phyloP scores from a whole-genome alignment of 2,888 invertebrate genomes.

The Drosophila anomalata region DNA sequence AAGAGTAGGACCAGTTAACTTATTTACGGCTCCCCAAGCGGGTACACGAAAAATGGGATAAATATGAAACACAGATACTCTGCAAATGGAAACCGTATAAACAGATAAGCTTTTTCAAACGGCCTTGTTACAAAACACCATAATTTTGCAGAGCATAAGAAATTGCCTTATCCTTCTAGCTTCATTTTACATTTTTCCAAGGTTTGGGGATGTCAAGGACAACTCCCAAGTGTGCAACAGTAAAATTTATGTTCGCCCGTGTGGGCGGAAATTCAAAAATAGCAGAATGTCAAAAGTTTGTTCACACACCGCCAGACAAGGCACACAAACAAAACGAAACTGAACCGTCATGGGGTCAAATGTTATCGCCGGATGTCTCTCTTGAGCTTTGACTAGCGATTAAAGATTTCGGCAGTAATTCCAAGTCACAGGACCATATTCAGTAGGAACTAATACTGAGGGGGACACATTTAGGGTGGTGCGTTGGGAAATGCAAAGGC shows the following conservation, averaged over 20 bases:
- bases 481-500: constrained; percentile 42
- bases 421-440: constrained; percentile 29
- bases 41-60: constrained; percentile 1
- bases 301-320: constrained; percentile 27
- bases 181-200: constrained; percentile 13
- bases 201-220: constrained; percentile 23
- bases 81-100: not conserved
- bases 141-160: not conserved
- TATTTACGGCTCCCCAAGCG: constrained; percentile 38
- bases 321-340: constrained; percentile 41
- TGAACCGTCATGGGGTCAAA: constrained; percentile 57
- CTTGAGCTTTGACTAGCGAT: constrained; percentile 72
- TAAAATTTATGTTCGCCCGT: constrained; percentile 34
- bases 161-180: not conserved
- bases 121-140: not conserved
- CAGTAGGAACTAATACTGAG: constrained; percentile 28
- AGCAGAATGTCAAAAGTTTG: constrained; percentile 64
- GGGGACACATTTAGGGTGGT: constrained; percentile 45
- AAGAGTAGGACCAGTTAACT: constrained; percentile 26
- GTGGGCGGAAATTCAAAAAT: constrained; percentile 59
- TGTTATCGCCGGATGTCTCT: constrained; percentile 70
- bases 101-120: not conserved
- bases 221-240: constrained; percentile 52
- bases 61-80: not conserved
- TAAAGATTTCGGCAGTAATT: constrained; percentile 62